These are phyloP conservation scores for Chelidonichthys spinosus DNA, from an alignment of 2,797 vertebrate genomes.

Conservation along the genomic window DNA sequence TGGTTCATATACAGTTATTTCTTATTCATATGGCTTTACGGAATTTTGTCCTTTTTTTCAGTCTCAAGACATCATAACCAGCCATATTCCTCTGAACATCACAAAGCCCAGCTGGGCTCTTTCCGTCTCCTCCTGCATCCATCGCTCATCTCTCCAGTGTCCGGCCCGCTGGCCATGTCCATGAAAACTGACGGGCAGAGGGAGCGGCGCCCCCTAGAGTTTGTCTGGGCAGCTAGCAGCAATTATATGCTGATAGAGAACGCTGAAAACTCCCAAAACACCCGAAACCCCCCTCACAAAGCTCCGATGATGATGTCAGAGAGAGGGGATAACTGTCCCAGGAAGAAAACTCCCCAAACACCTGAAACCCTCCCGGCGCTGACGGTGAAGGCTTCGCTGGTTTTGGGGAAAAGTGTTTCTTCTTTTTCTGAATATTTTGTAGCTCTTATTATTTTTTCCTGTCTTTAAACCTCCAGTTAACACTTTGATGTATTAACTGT, in stretches of 20 bases:
- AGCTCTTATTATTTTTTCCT: slow-evolving; percentile 8
- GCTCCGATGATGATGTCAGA: slow-evolving; percentile 48
- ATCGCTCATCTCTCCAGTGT: slow-evolving; percentile 33
- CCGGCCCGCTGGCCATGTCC: slow-evolving; percentile 27
- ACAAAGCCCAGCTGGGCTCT: slow-evolving; percentile 40
- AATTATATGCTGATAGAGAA: slow-evolving; percentile 40
- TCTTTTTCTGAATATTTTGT: slow-evolving; percentile 20
- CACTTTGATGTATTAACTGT: slow-evolving; percentile 53
- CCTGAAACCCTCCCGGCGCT: too few relatives aligned
- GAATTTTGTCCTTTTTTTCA: slow-evolving; percentile 72
- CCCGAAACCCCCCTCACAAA: slow-evolving; percentile 31
- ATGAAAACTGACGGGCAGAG: slow-evolving; percentile 27
- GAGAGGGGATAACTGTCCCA: slow-evolving; percentile 37
- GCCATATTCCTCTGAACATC: slow-evolving; percentile 68
- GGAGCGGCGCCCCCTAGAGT: slow-evolving; percentile 53
- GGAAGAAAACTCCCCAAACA: slow-evolving; percentile 17
- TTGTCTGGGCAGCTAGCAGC: slow-evolving; percentile 55
- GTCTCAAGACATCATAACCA: slow-evolving; percentile 73
- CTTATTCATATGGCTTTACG: slow-evolving; percentile 86
- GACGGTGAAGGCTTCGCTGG: slow-evolving; percentile 38
- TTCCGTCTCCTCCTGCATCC: slow-evolving; percentile 20
- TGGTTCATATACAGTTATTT: slow-evolving; percentile 88
- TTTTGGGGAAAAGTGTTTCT: slow-evolving; percentile 34
- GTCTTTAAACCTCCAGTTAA: slow-evolving; percentile 49
- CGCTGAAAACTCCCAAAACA: slow-evolving; percentile 44